Evolutionary conservation across 2,797 vertebrate genomes (phyloP).

Genomic region (Atherinosoma microstoma): DNA sequence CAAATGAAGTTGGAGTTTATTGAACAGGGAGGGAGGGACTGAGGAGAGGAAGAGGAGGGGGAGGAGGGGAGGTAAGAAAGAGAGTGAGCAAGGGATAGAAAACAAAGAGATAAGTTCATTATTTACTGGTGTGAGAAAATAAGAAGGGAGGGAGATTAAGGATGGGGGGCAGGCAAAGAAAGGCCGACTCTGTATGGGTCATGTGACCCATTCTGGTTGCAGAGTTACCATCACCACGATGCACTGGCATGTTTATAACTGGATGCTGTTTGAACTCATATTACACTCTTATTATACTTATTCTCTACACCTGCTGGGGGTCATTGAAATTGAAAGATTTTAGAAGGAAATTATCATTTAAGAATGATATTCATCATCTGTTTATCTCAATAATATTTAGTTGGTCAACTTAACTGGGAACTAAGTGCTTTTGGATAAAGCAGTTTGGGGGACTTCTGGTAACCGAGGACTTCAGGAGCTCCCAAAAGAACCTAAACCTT

Average conservation of each 20-base stretch:
- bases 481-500: background rate
- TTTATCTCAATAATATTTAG: background rate
- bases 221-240: background rate
- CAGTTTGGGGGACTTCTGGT: background rate
- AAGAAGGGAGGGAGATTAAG: slow-evolving; percentile 3
- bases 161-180: slow-evolving; percentile 16
- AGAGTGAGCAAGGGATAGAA: slow-evolving; percentile 46
- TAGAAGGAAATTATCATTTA: background rate
- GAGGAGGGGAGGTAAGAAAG: background rate
- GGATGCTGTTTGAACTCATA: background rate
- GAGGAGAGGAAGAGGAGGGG: slow-evolving; percentile 1
- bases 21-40: slow-evolving; percentile 63
- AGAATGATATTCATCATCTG: background rate
- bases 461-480: background rate
- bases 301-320: background rate
- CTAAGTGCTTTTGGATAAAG: background rate
- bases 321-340: background rate
- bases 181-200: background rate
- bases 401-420: background rate
- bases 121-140: slow-evolving; percentile 30
- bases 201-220: background rate
- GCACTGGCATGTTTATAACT: background rate
- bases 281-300: background rate
- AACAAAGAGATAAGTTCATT: slow-evolving; percentile 56
- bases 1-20: slow-evolving; percentile 71